Conservation (phyloP, 2,113 vertebrate genomes). For the Ictalurus furcatus region DNA sequence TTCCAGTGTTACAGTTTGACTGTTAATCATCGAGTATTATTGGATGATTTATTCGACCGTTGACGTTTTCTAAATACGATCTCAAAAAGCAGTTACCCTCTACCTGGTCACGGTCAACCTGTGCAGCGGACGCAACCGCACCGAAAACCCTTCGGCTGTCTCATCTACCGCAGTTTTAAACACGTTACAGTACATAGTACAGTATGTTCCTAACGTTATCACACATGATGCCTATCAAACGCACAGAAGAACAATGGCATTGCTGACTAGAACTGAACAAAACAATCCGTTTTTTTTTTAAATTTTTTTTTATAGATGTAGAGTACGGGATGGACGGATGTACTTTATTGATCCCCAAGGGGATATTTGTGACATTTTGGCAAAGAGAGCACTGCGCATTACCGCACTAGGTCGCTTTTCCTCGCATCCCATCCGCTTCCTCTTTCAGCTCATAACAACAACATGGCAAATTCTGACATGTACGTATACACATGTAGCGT, state of each 20-base stretch:
- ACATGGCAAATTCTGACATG: too few species aligned
- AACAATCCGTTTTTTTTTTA: background rate
- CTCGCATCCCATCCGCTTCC: background rate
- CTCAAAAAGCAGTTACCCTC: background rate
- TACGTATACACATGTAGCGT: too few species aligned
- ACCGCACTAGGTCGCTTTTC: background rate
- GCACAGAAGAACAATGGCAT: background rate
- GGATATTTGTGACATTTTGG: background rate
- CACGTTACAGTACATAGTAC: background rate
- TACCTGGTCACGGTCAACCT: background rate
- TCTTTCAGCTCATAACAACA: background rate
- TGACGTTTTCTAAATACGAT: background rate
- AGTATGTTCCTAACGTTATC: background rate
- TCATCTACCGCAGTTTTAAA: background rate
- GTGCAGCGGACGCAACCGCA: background rate
- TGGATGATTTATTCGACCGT: background rate
- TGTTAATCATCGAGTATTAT: background rate
- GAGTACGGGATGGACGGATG: background rate
- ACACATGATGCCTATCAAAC: background rate
- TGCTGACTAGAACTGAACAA: background rate
- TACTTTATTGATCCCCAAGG: background rate
- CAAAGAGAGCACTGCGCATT: background rate
- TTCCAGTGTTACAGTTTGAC: background rate
- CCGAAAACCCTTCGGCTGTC: background rate
- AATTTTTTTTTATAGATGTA: background rate